These are phyloP conservation scores for Palythoa grandiflora DNA, from an alignment of 92 coral and sea anemone genomes.

Conservation along the genomic window DNA sequence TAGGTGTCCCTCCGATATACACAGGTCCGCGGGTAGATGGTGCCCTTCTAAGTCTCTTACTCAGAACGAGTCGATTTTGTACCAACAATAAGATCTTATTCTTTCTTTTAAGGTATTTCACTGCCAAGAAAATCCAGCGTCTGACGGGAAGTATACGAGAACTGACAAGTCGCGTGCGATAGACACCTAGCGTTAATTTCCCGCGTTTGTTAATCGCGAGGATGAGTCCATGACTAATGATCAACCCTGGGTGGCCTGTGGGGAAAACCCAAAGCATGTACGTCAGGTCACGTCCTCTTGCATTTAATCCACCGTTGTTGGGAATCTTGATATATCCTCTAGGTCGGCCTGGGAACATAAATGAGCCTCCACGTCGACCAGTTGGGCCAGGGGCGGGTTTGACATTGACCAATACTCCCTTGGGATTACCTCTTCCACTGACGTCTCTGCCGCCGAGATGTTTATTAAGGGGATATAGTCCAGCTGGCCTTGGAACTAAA, in stretches of 20 bases:
- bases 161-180: slow-evolving; percentile 49
- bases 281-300: slow-evolving; percentile 53
- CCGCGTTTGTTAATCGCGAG: slow-evolving; percentile 66
- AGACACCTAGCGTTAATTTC: slow-evolving; percentile 47
- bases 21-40: slow-evolving; percentile 27
- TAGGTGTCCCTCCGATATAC: slow-evolving; percentile 28
- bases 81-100: slow-evolving; percentile 70
- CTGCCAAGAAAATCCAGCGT: slow-evolving; percentile 73
- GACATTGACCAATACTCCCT: neutral
- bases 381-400: slow-evolving; percentile 20
- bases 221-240: slow-evolving; percentile 68
- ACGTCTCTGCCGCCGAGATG: slow-evolving; percentile 4
- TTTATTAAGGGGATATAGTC: slow-evolving; percentile 28
- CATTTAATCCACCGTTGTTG: slow-evolving; percentile 38
- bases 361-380: slow-evolving; percentile 30
- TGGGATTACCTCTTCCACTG: slow-evolving; percentile 16
- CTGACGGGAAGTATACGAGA: slow-evolving; percentile 54
- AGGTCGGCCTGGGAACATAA: slow-evolving; percentile 47
- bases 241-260: slow-evolving; percentile 65
- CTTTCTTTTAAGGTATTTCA: slow-evolving; percentile 61
- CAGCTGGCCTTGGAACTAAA: slow-evolving; percentile 19
- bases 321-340: slow-evolving; percentile 54
- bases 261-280: slow-evolving; percentile 48
- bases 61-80: slow-evolving; percentile 6
- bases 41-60: neutral